Conservation (phyloP, 2,888 invertebrate species). For the Himalopsyche anomala region DNA sequence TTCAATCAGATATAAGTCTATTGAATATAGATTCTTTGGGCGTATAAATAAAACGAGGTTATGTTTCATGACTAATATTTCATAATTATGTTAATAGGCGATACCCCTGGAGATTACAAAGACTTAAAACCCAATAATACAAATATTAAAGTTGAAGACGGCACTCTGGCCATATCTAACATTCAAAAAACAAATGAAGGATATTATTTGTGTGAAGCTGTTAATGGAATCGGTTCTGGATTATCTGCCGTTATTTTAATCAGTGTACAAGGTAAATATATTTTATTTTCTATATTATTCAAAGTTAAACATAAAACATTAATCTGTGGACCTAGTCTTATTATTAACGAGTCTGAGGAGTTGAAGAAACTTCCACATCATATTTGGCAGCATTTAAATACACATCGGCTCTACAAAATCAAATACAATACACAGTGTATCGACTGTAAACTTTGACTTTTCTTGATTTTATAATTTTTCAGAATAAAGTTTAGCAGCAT, state of each 20-base stretch:
- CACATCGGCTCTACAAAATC: too few species aligned
- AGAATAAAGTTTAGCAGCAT: too few species aligned
- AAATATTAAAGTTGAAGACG: constrained; percentile 95
- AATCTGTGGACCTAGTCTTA: background rate
- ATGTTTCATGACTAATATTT: background rate
- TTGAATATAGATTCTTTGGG: too few species aligned
- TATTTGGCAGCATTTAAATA: background rate
- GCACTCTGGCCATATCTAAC: constrained; percentile 91
- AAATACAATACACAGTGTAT: too few species aligned
- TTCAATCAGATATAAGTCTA: background rate
- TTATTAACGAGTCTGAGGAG: background rate
- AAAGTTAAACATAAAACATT: background rate
- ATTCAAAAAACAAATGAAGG: constrained; percentile 96
- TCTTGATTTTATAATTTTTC: too few species aligned
- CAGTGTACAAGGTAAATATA: constrained; percentile 88
- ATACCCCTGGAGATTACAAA: constrained; percentile 94
- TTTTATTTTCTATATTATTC: background rate
- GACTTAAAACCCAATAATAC: constrained; percentile 94
- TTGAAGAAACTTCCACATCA: background rate
- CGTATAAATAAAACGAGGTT: background rate
- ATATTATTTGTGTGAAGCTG: constrained; percentile 96
- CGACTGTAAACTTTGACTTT: too few species aligned
- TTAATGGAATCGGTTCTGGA: constrained; percentile 96
- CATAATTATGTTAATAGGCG: constrained; percentile 78
- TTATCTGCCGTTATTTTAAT: constrained; percentile 95